Conservation (phyloP, 2,797 vertebrate species). For the Alcedo atthis region DNA sequence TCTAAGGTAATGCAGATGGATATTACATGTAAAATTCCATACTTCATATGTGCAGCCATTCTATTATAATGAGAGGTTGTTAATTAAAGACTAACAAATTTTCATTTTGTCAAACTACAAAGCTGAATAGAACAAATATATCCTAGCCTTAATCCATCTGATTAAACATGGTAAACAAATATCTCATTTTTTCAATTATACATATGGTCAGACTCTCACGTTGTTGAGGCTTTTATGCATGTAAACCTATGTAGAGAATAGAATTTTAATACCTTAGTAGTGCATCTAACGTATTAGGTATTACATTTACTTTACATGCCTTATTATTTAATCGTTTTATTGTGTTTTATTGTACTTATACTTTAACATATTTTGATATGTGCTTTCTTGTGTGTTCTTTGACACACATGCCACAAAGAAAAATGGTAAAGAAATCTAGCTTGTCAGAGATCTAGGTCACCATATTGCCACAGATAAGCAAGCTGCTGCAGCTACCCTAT, state of each 20-base stretch:
- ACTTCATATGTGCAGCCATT: background rate
- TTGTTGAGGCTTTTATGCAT: background rate
- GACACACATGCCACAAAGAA: background rate
- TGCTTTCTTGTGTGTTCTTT: background rate
- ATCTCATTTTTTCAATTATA: background rate
- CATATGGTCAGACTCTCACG: background rate
- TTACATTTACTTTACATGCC: too few species aligned
- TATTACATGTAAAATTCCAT: background rate
- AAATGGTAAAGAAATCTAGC: slow-evolving; percentile 14
- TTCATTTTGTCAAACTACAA: background rate
- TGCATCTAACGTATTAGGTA: background rate
- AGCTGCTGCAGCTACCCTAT: background rate
- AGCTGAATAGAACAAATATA: background rate
- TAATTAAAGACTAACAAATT: background rate
- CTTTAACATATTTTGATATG: background rate
- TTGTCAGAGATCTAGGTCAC: slow-evolving; percentile 32
- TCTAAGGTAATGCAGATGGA: background rate
- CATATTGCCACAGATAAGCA: slow-evolving; percentile 41
- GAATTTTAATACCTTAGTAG: rapidly evolving
- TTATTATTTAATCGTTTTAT: background rate
- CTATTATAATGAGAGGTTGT: background rate
- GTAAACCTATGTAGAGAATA: background rate
- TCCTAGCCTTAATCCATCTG: background rate
- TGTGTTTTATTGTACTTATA: background rate
- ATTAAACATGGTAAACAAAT: background rate